Evolutionary conservation across 2,113 vertebrate species (phyloP).

Genomic region (Oxyura jamaicensis): DNA sequence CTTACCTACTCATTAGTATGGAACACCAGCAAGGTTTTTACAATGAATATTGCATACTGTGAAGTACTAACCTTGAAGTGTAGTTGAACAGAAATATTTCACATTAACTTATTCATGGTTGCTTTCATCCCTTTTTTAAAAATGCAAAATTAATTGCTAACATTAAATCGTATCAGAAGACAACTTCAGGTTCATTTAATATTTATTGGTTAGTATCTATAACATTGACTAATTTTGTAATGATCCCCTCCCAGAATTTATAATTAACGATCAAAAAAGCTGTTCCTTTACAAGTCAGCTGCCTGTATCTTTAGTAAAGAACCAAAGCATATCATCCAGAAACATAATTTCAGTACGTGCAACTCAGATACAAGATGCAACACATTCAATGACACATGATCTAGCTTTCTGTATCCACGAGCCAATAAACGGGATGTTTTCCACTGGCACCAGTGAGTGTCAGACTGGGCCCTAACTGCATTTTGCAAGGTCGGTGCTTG

Average conservation of each 20-base stretch:
- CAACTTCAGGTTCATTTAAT: conserved; percentile 59
- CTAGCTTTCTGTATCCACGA: background rate
- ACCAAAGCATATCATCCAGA: background rate
- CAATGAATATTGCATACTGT: conserved; percentile 41
- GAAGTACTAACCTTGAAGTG: conserved; percentile 55
- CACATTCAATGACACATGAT: background rate
- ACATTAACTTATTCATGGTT: conserved; percentile 51
- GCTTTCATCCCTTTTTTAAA: conserved; percentile 51
- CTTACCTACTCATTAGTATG: conserved; percentile 48
- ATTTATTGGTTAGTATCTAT: conserved; percentile 46
- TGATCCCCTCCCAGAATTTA: conserved; percentile 33
- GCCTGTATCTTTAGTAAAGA: background rate
- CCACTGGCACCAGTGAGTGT: background rate
- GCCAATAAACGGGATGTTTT: background rate
- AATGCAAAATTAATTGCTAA: conserved; percentile 65
- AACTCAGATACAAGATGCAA: background rate
- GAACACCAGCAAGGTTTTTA: conserved; percentile 32
- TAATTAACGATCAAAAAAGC: conserved; percentile 33
- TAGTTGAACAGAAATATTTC: conserved; percentile 37
- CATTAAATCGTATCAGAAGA: conserved; percentile 51
- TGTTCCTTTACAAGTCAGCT: conserved; percentile 8
- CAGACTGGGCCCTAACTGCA: background rate
- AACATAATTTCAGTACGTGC: background rate
- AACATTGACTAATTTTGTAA: conserved; percentile 48
- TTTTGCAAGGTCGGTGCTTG: background rate